Base-by-base conservation (phyloP, 2,113 vertebrate genomes). In the Neogale vison region DNA sequence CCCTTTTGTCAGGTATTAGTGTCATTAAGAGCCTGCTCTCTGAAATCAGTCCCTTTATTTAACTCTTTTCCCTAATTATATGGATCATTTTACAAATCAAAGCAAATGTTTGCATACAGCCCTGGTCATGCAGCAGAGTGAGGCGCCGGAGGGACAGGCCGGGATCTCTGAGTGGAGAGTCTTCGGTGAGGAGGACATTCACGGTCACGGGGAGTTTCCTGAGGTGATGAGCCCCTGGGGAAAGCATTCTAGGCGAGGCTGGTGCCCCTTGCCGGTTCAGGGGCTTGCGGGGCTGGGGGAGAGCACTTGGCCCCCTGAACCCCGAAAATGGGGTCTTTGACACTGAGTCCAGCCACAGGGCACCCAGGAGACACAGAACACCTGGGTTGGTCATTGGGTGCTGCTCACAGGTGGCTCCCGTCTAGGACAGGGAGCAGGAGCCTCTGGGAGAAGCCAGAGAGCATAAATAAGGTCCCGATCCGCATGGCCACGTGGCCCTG, bases 1-100 rank as follows among this genome's bases (percentile, higher is more conserved):
- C 98, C 98, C 97, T 98, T 97, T 98, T 97, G 98, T 98, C 98
- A 98, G 98, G 98, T 97, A 98, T 97, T 94, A 86, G 98, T 98
- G 98, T 97, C 98, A 79, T 95, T 91, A 97, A 93, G 90, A 98
- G 98, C 88, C 94, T 88, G 96, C 97, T 57, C 23, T 96, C 88
- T 97, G 97, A 98, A 96, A 98, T 97, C 98, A 98, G 98, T 97
- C 97, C 97, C 98, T 88, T 98, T 79, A 77, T 98, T 98, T 93
- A 88, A 69, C 97, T 98, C 98, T 88, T 98, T 98, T 95, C 95
- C 96, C 95, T 98, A 71, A 31, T 96, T 98, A 97, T 97, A 91
- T 10, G 80, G 96, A 96, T 93, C 80, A 89, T 97, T 98, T 98
- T 63, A 57, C 96, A 76, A 98, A 97, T 88, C 80, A 95, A 95